phyloP scores from a whole-genome alignment of 1,140 invertebrate species.

The Philotrypesis tridentata region DNA sequence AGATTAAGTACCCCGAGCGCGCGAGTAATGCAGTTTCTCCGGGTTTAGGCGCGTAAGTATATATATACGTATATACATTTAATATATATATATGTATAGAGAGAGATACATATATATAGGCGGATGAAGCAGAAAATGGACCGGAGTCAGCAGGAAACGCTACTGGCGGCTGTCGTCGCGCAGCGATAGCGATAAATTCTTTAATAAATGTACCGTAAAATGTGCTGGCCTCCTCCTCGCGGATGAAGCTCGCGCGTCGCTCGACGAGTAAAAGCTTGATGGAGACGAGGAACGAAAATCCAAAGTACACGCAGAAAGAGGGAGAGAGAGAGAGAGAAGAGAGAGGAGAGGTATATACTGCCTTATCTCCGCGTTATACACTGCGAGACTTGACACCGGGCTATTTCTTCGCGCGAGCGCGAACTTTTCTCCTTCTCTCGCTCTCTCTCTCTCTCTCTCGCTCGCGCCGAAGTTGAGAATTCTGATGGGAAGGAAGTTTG shows the following conservation, averaged over 20 bases:
- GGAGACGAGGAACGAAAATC: constrained; percentile 1
- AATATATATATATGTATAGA: no score
- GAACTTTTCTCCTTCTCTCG: neutral
- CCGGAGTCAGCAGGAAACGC: constrained; percentile 30
- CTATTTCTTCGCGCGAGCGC: neutral
- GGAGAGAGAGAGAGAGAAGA: neutral
- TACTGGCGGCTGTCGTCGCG: neutral
- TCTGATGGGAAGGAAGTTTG: no score
- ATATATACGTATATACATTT: no score
- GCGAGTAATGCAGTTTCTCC: constrained; percentile 14
- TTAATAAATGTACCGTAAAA: constrained; percentile 45
- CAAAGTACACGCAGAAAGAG: neutral
- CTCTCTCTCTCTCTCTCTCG: no score
- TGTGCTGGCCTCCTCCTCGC: neutral
- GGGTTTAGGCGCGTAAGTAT: neutral
- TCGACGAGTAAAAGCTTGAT: constrained; percentile 21
- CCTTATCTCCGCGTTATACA: neutral
- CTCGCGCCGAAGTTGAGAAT: no score
- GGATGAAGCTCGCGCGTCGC: constrained; percentile 9
- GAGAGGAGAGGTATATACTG: no score
- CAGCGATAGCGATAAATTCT: constrained; percentile 19
- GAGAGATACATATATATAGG: neutral
- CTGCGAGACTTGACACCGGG: neutral
- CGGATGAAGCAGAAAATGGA: constrained; percentile 41
- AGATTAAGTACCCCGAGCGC: constrained; percentile 30